Evolutionary conservation across 2,113 vertebrate species (phyloP), one percentile per base, ranked within the genome.

Genomic region (Phyllopteryx taeniolatus): DNA sequence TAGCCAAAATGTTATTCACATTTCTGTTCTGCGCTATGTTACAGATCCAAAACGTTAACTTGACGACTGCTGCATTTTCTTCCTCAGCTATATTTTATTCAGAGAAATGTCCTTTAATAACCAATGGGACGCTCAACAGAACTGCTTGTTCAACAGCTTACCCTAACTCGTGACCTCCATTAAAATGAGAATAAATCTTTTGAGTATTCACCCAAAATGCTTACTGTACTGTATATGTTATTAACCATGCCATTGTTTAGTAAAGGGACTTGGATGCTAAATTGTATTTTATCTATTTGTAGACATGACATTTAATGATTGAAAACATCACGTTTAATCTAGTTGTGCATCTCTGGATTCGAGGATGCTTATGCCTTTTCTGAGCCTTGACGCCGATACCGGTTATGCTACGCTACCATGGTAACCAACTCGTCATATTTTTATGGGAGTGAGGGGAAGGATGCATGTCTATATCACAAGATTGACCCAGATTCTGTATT

Each of bases 391-490:
- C 57, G 63, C 65, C 61, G 47, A 22, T 8, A 14, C 46, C 5
- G 44, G 49, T 39, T 62, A 35, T 47, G 43, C 2, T 42, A 39
- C 4, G 35, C 67, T 70, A 49, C 70, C 42, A 27, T 53, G 67
- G 73, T 62, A 76, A 68, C 76, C 43, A 71, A 70, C 57, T 67
- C 61, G 66, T 5, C 19, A 49, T 22, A 56, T 47, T 66, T 59
- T 74, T 60, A 22, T 22, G 15, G 49, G 33, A 60, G 31, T 3
- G 22, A 65, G 42, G 1, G 8, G 42, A 42, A 43, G 35, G 12
- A 20, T 44, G 42, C 20, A 44, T n/a, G 53, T 56, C 20, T 22
- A 20, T 22, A 56, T 56, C 53, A 56, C 53, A 56, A 56, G 53
- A 22, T 56, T 56, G 53, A 22, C 53, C 8, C 10, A 56, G 20